phyloP scores from a whole-genome alignment of 2,797 vertebrate genomes.

The Enteromius treurensis region DNA sequence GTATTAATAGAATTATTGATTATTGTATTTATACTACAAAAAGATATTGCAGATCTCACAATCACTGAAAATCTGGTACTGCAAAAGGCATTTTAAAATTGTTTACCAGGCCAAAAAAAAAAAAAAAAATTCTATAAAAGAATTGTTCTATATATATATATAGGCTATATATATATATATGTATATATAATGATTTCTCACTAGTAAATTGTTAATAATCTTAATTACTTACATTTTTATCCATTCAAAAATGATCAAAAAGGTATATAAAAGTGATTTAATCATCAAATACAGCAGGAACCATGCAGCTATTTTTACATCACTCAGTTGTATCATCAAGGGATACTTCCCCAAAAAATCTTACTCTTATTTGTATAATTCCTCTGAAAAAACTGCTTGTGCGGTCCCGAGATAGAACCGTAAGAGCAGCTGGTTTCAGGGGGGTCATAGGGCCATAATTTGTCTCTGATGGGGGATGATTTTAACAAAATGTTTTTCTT shows the following conservation, averaged over 20 bases:
- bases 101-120: background rate
- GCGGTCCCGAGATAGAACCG: background rate
- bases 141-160: background rate
- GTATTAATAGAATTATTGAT: background rate
- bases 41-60: no score
- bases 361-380: no score
- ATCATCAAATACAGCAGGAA: background rate
- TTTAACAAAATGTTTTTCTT: constrained; percentile 14
- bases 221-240: background rate
- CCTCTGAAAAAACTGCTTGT: no score
- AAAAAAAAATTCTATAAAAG: background rate
- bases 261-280: background rate
- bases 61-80: background rate
- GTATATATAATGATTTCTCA: background rate
- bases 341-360: background rate
- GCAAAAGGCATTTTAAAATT: background rate
- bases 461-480: background rate
- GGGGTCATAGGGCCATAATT: background rate
- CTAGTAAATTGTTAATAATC: background rate
- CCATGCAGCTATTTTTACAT: background rate
- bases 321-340: background rate
- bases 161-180: no score
- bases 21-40: background rate
- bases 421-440: background rate
- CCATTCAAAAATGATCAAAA: background rate